Percentiles rank a stretch among this genome's conserved stretches.
These are phyloP conservation scores for Orchesellides sinensis DNA, from an alignment of 2,888 invertebrate genomes.

Conservation along the genomic window DNA sequence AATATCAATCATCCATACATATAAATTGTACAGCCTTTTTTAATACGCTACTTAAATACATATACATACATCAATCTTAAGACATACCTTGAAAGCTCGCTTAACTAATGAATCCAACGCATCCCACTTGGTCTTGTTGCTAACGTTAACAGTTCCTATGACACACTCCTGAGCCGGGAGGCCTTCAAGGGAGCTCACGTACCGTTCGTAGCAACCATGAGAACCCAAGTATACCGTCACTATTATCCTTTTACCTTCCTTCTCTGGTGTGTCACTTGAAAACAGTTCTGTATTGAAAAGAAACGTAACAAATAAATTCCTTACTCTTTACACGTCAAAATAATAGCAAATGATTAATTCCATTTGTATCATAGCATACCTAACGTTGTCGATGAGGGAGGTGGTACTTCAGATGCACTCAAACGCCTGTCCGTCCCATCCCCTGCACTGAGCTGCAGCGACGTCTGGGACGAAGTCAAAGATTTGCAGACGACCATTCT, in stretches of 20 bases:
- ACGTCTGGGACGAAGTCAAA: slow-evolving; percentile 80
- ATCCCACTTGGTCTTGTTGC: slow-evolving; percentile 96
- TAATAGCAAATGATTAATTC: no score
- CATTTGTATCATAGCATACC: neutral
- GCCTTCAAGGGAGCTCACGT: slow-evolving; percentile 83
- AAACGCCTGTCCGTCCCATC: slow-evolving; percentile 78
- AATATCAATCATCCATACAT: neutral
- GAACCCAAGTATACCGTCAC: slow-evolving; percentile 92
- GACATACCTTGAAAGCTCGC: slow-evolving; percentile 87
- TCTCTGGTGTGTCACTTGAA: slow-evolving; percentile 77
- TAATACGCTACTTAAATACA: neutral
- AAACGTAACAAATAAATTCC: neutral
- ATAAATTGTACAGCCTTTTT: neutral
- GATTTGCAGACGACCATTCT: slow-evolving; percentile 84
- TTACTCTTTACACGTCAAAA: no score
- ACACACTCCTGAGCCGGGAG: slow-evolving; percentile 84
- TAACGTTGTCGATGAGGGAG: slow-evolving; percentile 64
- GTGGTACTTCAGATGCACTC: slow-evolving; percentile 76
- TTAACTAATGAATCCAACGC: slow-evolving; percentile 93
- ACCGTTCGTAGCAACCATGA: slow-evolving; percentile 85
- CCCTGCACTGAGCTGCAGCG: slow-evolving; percentile 76
- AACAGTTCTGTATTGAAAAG: slow-evolving; percentile 68
- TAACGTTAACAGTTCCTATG: slow-evolving; percentile 92
- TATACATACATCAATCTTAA: neutral
- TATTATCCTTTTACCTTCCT: slow-evolving; percentile 91